These are phyloP conservation scores for Osedax fenrisi DNA, from an alignment of 2,888 invertebrate genomes.

Conservation along the genomic window DNA sequence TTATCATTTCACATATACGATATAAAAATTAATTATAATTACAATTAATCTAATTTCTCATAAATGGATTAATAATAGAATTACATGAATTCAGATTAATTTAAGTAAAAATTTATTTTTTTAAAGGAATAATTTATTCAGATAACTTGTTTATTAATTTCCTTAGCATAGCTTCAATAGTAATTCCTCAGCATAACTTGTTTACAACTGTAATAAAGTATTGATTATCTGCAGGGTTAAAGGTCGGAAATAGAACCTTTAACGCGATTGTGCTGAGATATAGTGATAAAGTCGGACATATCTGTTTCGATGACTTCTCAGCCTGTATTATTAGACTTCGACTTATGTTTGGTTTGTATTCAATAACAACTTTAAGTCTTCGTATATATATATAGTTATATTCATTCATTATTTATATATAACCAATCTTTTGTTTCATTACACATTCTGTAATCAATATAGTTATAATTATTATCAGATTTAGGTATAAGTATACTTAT, in stretches of 20 bases:
- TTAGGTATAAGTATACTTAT: neutral
- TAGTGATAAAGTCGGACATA: conserved; percentile 66
- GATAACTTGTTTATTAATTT: neutral
- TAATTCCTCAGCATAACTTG: neutral
- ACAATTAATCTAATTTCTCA: neutral
- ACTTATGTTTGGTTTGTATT: conserved; percentile 74
- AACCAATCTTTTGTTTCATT: no score
- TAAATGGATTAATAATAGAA: neutral
- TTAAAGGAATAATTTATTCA: neutral
- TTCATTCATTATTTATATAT: no score
- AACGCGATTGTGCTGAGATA: conserved; percentile 81
- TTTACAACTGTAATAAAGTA: neutral
- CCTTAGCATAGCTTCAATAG: neutral
- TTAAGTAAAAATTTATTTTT: neutral
- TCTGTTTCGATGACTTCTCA: conserved; percentile 84
- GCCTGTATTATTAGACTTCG: conserved; percentile 83
- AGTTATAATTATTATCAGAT: no score
- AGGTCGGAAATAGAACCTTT: conserved; percentile 64
- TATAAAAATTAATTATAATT: no score
- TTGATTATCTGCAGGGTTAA: neutral
- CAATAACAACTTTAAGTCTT: neutral
- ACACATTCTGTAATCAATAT: no score
- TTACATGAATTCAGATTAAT: neutral
- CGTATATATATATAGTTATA: no score
- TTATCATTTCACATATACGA: no score